A percentile compares a stretch with the other conserved stretches of the same genome.
Conservation (phyloP, 30 jellyfish, hydroid and myxozoan species). For the Pseudorhiza aurosa region DNA sequence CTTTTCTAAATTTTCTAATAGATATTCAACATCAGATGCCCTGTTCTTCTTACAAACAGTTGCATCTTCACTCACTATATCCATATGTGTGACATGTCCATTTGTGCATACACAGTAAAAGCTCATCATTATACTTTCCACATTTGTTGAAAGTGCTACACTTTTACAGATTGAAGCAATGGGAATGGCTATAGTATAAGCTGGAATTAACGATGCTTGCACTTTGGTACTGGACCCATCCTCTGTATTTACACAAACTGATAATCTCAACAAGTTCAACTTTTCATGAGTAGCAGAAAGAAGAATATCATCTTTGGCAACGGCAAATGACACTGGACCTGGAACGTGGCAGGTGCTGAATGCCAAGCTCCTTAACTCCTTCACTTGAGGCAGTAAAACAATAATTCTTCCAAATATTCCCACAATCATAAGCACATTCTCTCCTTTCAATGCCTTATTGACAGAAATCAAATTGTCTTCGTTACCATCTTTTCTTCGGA, state of each 20-base stretch:
- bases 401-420: constrained; percentile 12
- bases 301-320: background rate
- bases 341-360: constrained; percentile 9
- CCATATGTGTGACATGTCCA: background rate
- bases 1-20: background rate
- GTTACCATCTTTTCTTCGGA: background rate
- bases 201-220: constrained; percentile 7
- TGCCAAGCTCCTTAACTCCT: background rate
- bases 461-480: background rate
- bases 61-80: background rate
- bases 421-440: constrained; percentile 7
- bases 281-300: background rate
- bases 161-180: background rate
- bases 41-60: background rate
- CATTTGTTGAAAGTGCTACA: background rate
- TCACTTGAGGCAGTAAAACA: background rate
- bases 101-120: background rate
- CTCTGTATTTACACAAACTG: background rate
- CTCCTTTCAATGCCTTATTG: background rate
- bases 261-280: background rate
- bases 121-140: background rate
- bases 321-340: constrained; percentile 16
- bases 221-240: background rate
- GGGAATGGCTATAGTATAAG: background rate
- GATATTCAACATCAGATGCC: background rate